Percentiles rank a stretch among this genome's conserved stretches.
Conservation (phyloP, 2,113 vertebrate species). For the Sapajus apella region DNA sequence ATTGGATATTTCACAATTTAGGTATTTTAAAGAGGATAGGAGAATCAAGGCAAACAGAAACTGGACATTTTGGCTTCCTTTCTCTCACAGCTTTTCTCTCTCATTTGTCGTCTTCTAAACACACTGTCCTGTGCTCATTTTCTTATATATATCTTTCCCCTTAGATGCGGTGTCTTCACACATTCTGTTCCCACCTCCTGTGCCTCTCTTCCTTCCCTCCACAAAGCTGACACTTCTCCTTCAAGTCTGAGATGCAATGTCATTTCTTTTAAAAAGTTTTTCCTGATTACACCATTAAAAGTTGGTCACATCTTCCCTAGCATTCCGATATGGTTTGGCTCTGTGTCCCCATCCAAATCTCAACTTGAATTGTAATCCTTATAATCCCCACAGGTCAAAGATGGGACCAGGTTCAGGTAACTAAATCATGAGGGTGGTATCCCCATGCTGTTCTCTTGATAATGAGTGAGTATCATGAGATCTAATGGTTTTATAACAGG, state of each 20-base stretch:
- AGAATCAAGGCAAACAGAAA: neutral
- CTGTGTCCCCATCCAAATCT: too few relatives aligned
- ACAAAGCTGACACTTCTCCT: neutral
- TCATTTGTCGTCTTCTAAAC: neutral
- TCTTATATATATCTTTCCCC: neutral
- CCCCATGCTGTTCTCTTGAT: too few relatives aligned
- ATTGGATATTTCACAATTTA: neutral
- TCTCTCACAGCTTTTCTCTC: neutral
- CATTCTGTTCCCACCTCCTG: neutral
- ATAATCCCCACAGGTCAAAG: too few relatives aligned
- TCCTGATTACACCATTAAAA: neutral
- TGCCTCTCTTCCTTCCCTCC: neutral
- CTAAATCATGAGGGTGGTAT: too few relatives aligned
- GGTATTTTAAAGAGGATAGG: neutral
- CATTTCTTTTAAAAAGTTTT: neutral
- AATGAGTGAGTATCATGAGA: too few relatives aligned
- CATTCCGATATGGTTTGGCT: neutral
- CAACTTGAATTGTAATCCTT: too few relatives aligned
- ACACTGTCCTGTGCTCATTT: neutral
- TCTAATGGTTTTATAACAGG: too few relatives aligned
- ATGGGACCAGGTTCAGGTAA: too few relatives aligned
- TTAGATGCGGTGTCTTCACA: neutral
- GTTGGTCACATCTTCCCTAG: neutral
- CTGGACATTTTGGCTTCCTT: neutral
- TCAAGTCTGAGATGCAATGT: neutral